Base-by-base conservation (phyloP, 2,888 invertebrate species). In the Lacanobia wlatinum region DNA sequence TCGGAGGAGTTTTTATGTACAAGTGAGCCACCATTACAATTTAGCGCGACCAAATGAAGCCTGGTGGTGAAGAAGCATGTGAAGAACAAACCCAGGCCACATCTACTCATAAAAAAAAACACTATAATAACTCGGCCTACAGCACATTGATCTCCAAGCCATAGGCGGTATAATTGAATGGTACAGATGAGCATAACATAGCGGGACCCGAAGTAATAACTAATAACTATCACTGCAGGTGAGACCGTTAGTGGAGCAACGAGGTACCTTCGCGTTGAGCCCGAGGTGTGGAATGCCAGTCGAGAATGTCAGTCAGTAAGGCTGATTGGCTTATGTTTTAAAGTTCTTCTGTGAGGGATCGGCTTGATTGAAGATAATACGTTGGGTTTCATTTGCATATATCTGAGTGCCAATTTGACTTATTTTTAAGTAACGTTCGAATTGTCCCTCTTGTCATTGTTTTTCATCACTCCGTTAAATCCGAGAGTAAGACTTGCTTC, bases 121-220 rank as follows among this genome's bases (percentile, higher is more conserved):
- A 2, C 0, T 38, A 8, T n/a, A 0, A 18, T 21, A 10, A n/a
- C n/a, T 72, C 14, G 3, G 18, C 40, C n/a, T 68, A 58, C 38
- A 14, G 21, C 40, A 34, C 62, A 73, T 43, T 43, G 64, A 60
- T 73, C 46, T 59, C 14, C 12, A 16, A 53, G 78, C 78, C 52
- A 53, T 40, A 55, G 64, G 55, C 64, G 64, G 50, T 73, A 46
- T 73, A 65, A 80, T 73, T 77, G 80, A 77, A 79, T 60, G 74
- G 50, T 58, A 63, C 55, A 48, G 80, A 80, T 80, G 73, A 67
- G 68, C 55, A 75, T 64, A 80, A 63, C 73, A 40, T 76, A 76
- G 28, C 77, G 76, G 77, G 43, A 80, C 46, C 23, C 10, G 12
- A 10, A 79, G 58, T 59, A 61, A 61, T 68, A 55, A 55, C 46